These are phyloP conservation scores for Escarpia spicata DNA, from an alignment of 2,888 invertebrate genomes.

Conservation along the genomic window DNA sequence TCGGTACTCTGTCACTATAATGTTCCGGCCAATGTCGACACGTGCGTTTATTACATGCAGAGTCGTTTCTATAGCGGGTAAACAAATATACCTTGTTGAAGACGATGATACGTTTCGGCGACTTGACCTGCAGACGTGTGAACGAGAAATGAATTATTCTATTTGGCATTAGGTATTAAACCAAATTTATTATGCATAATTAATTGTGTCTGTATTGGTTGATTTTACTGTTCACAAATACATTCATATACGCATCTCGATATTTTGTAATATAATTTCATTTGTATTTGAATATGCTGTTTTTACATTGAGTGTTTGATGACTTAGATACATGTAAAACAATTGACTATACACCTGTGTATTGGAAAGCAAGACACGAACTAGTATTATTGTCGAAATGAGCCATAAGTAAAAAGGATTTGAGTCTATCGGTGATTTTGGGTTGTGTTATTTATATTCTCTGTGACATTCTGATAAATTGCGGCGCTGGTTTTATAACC, in stretches of 20 bases:
- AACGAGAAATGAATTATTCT: neutral
- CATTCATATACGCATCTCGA: neutral
- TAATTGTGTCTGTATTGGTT: neutral
- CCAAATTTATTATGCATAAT: neutral
- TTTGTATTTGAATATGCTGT: neutral
- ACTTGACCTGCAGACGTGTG: neutral
- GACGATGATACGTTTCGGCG: neutral
- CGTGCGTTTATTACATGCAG: conserved; percentile 7
- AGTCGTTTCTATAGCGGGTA: neutral
- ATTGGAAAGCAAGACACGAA: neutral
- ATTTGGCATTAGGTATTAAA: neutral
- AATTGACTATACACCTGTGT: neutral
- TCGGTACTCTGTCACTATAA: neutral
- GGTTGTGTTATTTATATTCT: too few species aligned
- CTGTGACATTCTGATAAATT: too few species aligned
- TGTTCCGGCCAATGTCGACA: neutral
- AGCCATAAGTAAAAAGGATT: neutral
- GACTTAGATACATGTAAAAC: neutral
- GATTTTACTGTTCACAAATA: neutral
- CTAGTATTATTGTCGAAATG: neutral
- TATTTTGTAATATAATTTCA: neutral
- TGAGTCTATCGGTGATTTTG: too few species aligned
- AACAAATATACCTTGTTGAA: neutral
- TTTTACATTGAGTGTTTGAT: neutral
- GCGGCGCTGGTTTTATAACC: too few species aligned